These are phyloP conservation scores for Cottus gobio DNA, from an alignment of 2,113 vertebrate genomes.

Conservation along the genomic window DNA sequence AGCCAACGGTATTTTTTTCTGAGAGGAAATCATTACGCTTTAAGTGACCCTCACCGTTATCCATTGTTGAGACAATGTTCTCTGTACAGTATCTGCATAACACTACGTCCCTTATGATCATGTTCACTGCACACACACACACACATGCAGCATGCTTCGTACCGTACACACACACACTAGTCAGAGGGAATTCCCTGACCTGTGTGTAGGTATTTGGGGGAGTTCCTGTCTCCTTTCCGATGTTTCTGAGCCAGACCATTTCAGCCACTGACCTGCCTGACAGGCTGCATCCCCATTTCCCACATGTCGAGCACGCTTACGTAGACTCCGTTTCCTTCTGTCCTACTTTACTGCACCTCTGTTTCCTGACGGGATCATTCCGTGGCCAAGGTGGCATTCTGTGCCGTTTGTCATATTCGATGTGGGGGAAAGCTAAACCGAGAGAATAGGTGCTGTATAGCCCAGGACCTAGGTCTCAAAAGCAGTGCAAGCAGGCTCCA, in stretches of 20 bases:
- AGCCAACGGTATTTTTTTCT: neutral
- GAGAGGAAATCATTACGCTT: neutral
- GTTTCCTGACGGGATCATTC: conserved; percentile 47
- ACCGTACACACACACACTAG: neutral
- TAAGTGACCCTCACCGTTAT: neutral
- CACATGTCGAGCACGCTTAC: neutral
- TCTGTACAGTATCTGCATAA: neutral
- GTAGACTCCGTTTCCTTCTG: conserved; percentile 29
- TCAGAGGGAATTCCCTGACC: conserved; percentile 70
- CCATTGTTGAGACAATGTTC: neutral
- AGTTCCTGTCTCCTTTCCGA: conserved; percentile 52
- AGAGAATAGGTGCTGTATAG: neutral
- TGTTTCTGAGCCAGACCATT: conserved; percentile 24
- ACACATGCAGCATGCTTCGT: neutral
- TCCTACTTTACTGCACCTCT: conserved; percentile 15
- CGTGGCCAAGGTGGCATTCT: conserved; percentile 34
- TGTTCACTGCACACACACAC: neutral
- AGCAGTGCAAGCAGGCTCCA: neutral
- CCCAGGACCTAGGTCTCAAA: neutral
- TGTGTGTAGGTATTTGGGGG: conserved; percentile 17
- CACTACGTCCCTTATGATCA: neutral
- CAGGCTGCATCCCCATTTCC: conserved; percentile 20
- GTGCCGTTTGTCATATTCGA: conserved; percentile 1
- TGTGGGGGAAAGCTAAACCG: conserved; percentile 6
- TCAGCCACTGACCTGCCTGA: conserved; percentile 5